Conservation (phyloP, 2,888 invertebrate genomes). For the Hydriomena furcata region DNA sequence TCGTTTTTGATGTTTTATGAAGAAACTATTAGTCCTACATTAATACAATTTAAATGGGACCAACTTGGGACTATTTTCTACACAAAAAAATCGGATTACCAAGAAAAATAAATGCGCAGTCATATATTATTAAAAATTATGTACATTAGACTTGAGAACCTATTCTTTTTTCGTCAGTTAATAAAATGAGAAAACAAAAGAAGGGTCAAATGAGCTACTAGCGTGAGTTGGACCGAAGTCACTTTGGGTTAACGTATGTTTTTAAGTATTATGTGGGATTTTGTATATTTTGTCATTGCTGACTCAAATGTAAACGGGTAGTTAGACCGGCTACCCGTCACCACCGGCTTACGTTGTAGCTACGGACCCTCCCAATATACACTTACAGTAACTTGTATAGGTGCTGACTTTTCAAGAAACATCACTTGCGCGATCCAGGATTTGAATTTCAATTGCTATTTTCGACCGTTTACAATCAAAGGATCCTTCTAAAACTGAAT, state of each 20-base stretch:
- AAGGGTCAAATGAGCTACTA: constrained; percentile 12
- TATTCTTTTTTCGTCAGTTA: too few species aligned
- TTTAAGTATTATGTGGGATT: constrained; percentile 10
- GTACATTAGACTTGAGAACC: too few species aligned
- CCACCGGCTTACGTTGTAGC: constrained; percentile 14
- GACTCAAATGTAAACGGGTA: constrained; percentile 4
- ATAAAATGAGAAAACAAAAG: too few species aligned
- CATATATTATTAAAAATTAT: too few species aligned
- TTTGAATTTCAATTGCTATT: constrained; percentile 3
- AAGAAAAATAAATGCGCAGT: too few species aligned
- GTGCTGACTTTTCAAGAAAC: not conserved
- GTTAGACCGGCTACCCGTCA: constrained; percentile 17
- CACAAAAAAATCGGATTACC: too few species aligned
- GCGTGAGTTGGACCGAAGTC: constrained; percentile 14
- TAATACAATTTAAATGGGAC: too few species aligned
- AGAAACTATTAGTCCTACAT: too few species aligned
- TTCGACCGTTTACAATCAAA: not conserved
- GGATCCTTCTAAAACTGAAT: too few species aligned
- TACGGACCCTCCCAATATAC: constrained; percentile 12
- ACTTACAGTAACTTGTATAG: not conserved
- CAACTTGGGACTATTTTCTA: too few species aligned
- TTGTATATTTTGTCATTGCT: constrained; percentile 6
- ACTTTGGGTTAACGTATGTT: constrained; percentile 11
- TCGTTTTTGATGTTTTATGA: too few species aligned
- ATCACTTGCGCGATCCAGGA: constrained; percentile 18